Evolutionary conservation across 2,888 invertebrate species (phyloP).

Genomic region (Sceliomorpha sp.): DNA sequence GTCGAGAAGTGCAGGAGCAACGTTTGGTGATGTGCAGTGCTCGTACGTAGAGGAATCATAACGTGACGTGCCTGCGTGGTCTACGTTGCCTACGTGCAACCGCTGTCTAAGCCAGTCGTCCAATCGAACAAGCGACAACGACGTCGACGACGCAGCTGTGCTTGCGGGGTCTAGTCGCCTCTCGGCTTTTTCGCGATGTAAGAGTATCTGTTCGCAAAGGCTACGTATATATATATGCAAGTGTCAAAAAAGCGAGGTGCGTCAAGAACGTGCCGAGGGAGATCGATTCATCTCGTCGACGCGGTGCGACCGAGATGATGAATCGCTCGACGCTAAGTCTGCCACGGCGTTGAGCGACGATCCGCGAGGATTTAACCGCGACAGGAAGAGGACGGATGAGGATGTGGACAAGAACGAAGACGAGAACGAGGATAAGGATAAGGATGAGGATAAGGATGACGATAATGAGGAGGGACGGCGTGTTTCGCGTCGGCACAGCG

Average conservation of each 20-base stretch:
- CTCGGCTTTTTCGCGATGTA: slow-evolving; percentile 14
- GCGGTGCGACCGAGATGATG: slow-evolving; percentile 34
- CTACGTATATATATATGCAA: slow-evolving; percentile 34
- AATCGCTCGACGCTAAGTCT: slow-evolving; percentile 7
- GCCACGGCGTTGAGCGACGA: slow-evolving; percentile 8
- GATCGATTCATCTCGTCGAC: slow-evolving; percentile 27
- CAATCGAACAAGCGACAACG: no score
- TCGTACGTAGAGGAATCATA: slow-evolving; percentile 15
- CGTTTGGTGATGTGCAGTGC: slow-evolving; percentile 3
- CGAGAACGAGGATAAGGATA: no score
- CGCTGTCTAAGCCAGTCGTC: no score
- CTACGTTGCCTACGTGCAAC: background rate
- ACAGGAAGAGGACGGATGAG: slow-evolving; percentile 5
- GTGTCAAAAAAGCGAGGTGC: slow-evolving; percentile 36
- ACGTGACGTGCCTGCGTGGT: background rate
- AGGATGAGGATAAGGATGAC: no score
- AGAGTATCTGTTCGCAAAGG: slow-evolving; percentile 2
- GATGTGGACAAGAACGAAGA: no score
- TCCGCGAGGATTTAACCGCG: slow-evolving; percentile 3
- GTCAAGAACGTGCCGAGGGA: slow-evolving; percentile 33
- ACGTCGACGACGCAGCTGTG: no score
- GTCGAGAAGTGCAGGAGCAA: slow-evolving; percentile 17
- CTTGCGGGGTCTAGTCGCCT: background rate
- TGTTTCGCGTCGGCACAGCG: slow-evolving; percentile 19
- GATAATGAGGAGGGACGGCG: slow-evolving; percentile 19